Conservation (phyloP, 1,140 invertebrate species). For the Drosophila saltans region DNA sequence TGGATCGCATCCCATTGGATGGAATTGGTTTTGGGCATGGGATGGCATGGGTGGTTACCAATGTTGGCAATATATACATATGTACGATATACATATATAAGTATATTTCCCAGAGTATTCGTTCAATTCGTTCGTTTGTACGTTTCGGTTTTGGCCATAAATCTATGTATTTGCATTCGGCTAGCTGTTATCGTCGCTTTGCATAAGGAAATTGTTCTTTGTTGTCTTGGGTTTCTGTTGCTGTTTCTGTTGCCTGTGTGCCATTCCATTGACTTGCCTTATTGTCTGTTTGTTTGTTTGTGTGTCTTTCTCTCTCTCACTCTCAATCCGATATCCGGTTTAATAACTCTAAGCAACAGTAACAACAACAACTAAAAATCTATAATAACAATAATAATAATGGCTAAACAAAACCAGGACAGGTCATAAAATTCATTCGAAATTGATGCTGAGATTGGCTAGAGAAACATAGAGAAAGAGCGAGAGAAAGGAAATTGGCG, state of each 20-base stretch:
- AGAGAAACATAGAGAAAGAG: not conserved
- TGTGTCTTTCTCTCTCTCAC: not conserved
- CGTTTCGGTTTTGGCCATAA: conserved; percentile 55
- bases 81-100: not conserved
- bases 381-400: conserved; percentile 12
- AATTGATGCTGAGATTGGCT: not conserved
- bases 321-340: conserved; percentile 71
- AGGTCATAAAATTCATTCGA: conserved; percentile 35
- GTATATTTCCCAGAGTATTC: not conserved
- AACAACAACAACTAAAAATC: conserved; percentile 8
- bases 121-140: conserved; percentile 6
- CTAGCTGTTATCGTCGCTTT: conserved; percentile 73
- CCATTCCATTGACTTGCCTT: conserved; percentile 9
- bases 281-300: conserved; percentile 15
- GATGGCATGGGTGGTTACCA: not conserved
- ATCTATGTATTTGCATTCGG: conserved; percentile 80
- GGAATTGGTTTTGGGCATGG: conserved; percentile 13
- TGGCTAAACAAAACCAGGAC: conserved; percentile 15
- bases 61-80: not conserved
- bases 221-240: conserved; percentile 28
- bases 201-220: conserved; percentile 77
- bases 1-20: conserved; percentile 40
- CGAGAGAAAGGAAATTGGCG: not conserved
- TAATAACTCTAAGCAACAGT: conserved; percentile 60
- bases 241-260: conserved; percentile 19